A percentile compares a stretch with the other conserved stretches of the same genome.
Evolutionary conservation across 1,140 invertebrate species (phyloP).

Genomic region (Tetragnatha versicolor): DNA sequence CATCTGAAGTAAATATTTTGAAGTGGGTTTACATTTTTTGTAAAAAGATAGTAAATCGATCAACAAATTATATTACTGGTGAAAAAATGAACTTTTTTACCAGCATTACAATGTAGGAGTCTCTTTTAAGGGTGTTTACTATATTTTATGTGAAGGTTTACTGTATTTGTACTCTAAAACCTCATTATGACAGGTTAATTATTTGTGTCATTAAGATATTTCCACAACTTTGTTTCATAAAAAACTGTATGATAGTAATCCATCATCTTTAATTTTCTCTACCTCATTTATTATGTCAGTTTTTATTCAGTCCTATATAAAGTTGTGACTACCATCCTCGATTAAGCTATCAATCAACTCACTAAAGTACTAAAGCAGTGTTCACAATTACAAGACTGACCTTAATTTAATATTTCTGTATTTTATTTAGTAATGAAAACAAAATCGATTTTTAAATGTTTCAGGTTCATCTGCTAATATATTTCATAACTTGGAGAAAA

Average conservation of each 20-base stretch:
- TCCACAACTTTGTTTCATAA: background rate
- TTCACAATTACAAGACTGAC: background rate
- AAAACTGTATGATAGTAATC: background rate
- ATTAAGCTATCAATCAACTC: background rate
- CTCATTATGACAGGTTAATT: no score
- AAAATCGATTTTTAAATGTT: constrained; percentile 51
- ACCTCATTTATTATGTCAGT: background rate
- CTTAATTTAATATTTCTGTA: constrained; percentile 3
- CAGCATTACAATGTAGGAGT: no score
- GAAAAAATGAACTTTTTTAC: background rate
- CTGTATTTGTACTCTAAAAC: no score
- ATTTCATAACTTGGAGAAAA: constrained; percentile 94
- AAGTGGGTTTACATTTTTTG: no score
- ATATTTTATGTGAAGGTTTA: no score
- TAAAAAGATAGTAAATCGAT: no score
- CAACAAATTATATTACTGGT: no score
- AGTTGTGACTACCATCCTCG: background rate
- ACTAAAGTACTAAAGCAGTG: background rate
- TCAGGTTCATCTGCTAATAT: constrained; percentile 78
- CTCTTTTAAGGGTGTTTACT: no score
- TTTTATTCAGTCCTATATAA: background rate
- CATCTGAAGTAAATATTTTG: no score
- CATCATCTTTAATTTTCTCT: background rate
- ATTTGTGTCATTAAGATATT: background rate
- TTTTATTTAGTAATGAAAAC: constrained; percentile 37